Evolutionary conservation across 1,140 invertebrate species (phyloP).

Genomic region (Bombus picipes): DNA sequence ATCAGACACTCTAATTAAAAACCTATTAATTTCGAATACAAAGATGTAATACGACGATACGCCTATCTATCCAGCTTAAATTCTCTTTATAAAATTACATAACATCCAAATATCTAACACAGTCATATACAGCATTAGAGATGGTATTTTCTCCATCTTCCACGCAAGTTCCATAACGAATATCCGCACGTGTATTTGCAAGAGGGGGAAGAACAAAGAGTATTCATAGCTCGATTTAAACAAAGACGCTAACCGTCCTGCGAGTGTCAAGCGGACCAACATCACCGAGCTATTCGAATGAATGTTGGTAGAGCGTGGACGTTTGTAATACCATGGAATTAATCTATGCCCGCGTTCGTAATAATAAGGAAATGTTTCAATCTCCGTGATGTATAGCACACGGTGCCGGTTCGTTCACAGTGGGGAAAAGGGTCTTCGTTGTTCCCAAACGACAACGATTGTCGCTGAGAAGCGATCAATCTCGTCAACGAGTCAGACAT

Average conservation of each 20-base stretch:
- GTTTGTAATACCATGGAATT: slow-evolving; percentile 78
- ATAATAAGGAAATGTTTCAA: slow-evolving; percentile 84
- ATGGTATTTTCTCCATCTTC: neutral
- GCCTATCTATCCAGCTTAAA: neutral
- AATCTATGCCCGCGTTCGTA: slow-evolving; percentile 82
- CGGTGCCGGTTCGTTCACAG: slow-evolving; percentile 52
- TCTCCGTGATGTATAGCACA: slow-evolving; percentile 81
- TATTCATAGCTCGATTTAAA: slow-evolving; percentile 73
- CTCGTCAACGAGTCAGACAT: slow-evolving; percentile 68
- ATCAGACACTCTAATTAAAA: neutral
- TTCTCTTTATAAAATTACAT: neutral
- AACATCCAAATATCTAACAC: neutral
- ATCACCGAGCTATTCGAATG: slow-evolving; percentile 57
- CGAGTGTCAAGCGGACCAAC: slow-evolving; percentile 44
- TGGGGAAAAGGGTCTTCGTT: slow-evolving; percentile 64
- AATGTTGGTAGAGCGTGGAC: slow-evolving; percentile 57
- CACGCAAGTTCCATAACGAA: neutral
- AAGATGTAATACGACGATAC: neutral
- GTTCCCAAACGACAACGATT: slow-evolving; percentile 56
- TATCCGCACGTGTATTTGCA: neutral
- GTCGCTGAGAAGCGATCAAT: slow-evolving; percentile 67
- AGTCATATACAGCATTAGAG: neutral
- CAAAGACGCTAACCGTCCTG: slow-evolving; percentile 72
- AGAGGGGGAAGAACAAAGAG: slow-evolving; percentile 49
- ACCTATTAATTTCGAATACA: neutral